Base-by-base conservation (phyloP, 2,113 vertebrate genomes). In the Brachionichthys hirsutus region DNA sequence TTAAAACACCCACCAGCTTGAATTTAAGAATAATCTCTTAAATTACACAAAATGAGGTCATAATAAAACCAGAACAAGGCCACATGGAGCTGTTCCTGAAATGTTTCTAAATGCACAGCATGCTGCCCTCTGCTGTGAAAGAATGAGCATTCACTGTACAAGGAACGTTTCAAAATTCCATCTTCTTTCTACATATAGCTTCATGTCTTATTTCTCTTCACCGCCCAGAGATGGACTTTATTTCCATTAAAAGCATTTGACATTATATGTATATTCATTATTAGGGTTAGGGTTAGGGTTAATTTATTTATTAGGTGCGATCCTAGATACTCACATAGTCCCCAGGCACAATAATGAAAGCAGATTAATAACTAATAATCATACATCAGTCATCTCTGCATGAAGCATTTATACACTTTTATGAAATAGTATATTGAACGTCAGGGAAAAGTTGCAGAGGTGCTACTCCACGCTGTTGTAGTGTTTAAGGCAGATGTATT, bases 51-150 rank as follows among this genome's bases (percentile, higher is more conserved):
- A 16, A 62, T 54, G 13, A 68, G 15, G n/a, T 68, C 14, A 58
- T 63, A 24, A 56, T 34, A 47, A 61, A 42, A 48, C 35, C 57
- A 55, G 65, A 72, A 66, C 69, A 71, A 85, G 80, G 78, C 72
- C 47, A 61, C 81, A 55, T 54, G 47, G 11, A 69, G 57, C 70
- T 58, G 76, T 56, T 84, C 69, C 69, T 80, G 78, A 82, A 76
- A 85, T 70, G 70, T 15, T 65, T 50, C n/a, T n/a, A n/a, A n/a
- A n/a, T n/a, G n/a, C n/a, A n/a, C n/a, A n/a, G n/a, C n/a, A n/a
- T n/a, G n/a, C n/a, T n/a, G n/a, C n/a, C n/a, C n/a, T 6, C 34
- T 35, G 9, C 9, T 35, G 34, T 9, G 34, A 9, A 35, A 35
- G 4, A 9, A 9, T 35, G 34, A 9, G 34, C 34, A 35, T 35